Conservation (phyloP, 2,888 invertebrate genomes). For the Spodoptera picta region DNA sequence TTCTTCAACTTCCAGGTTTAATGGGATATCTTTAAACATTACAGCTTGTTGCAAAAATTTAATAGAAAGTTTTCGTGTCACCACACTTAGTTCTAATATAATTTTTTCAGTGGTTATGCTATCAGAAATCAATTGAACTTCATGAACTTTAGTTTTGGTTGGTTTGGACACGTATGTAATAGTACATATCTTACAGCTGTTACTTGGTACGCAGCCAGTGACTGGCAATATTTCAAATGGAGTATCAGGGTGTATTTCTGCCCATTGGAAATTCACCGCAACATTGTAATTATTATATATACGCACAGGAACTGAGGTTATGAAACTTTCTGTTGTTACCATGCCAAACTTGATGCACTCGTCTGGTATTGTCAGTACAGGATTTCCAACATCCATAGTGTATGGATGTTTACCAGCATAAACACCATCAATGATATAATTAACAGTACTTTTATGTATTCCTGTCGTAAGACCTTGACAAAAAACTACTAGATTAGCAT, state of each 20-base stretch:
- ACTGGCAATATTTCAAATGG: conserved; percentile 80
- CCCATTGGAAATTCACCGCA: conserved; percentile 74
- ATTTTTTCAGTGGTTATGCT: conserved; percentile 59
- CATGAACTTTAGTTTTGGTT: conserved; percentile 78
- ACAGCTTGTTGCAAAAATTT: conserved; percentile 78
- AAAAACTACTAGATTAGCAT: conserved; percentile 65
- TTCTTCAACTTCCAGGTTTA: conserved; percentile 77
- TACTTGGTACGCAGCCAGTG: conserved; percentile 71
- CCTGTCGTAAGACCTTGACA: conserved; percentile 72
- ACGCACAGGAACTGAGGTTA: conserved; percentile 77
- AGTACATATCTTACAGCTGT: conserved; percentile 77
- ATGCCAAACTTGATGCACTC: conserved; percentile 82
- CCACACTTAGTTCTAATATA: conserved; percentile 74
- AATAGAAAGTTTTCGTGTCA: conserved; percentile 78
- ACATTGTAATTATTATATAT: conserved; percentile 79
- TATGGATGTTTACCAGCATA: conserved; percentile 75
- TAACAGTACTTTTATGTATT: conserved; percentile 66
- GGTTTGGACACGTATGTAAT: conserved; percentile 72
- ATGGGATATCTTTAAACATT: conserved; percentile 78
- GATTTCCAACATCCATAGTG: conserved; percentile 69
- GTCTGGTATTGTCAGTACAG: conserved; percentile 71
- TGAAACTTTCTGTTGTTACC: conserved; percentile 78
- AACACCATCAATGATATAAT: conserved; percentile 73
- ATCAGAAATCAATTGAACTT: conserved; percentile 72
- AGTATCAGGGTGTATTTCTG: conserved; percentile 68